phyloP scores from a whole-genome alignment of 2,113 vertebrate genomes.

The Erythrolamprus reginae region DNA sequence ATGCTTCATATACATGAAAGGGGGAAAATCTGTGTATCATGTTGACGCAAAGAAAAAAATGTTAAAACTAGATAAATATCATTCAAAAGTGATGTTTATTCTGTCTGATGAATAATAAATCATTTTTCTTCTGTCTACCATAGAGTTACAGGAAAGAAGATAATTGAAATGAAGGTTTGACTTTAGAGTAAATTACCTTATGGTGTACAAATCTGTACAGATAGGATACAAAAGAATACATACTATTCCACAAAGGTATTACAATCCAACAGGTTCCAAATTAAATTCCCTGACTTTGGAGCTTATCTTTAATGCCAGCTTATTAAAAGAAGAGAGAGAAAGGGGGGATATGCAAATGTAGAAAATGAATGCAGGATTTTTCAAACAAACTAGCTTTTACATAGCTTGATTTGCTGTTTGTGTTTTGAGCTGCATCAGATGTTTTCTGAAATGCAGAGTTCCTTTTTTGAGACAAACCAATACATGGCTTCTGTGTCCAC shows the following conservation, averaged over 20 bases:
- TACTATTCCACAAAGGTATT: not conserved
- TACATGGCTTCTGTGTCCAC: not conserved
- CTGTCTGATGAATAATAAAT: not conserved
- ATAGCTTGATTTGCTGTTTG: too few relatives aligned
- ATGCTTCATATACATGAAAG: not conserved
- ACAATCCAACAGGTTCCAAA: not conserved
- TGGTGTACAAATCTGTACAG: not conserved
- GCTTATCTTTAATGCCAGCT: not conserved
- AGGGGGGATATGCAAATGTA: not conserved
- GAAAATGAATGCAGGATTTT: not conserved
- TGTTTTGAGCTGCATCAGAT: not conserved
- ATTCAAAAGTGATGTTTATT: not conserved
- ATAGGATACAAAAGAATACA: not conserved
- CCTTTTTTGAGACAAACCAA: not conserved
- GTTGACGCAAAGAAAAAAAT: not conserved
- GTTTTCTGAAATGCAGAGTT: not conserved
- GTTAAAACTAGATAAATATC: not conserved
- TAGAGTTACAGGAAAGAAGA: not conserved
- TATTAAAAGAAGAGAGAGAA: not conserved
- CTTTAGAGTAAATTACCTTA: not conserved
- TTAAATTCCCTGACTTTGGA: not conserved
- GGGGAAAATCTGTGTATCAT: not conserved
- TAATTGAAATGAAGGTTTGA: not conserved
- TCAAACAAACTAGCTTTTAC: not conserved
- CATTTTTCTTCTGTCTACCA: not conserved